Conservation (phyloP, 2,888 invertebrate genomes). For the Acutogordius australiensis region DNA sequence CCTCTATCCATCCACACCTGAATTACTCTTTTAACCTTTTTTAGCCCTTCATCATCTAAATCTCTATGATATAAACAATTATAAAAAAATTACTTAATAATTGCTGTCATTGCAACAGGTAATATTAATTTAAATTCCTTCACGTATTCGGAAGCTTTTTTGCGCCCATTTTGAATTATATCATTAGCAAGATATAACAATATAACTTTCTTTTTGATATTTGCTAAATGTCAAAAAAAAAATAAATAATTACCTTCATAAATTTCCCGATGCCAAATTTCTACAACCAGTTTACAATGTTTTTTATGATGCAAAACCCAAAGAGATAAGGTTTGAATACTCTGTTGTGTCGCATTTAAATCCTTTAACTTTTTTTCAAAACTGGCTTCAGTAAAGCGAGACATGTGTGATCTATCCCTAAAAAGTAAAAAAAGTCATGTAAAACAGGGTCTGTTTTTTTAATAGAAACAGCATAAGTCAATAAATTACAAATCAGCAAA, state of each 20-base stretch:
- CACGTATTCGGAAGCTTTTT: background rate
- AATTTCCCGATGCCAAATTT: slow-evolving; percentile 7
- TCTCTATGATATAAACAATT: background rate
- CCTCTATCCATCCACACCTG: slow-evolving; percentile 27
- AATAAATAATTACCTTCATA: background rate
- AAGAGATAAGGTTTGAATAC: slow-evolving; percentile 3
- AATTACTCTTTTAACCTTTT: slow-evolving; percentile 24
- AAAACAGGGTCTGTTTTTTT: too few relatives aligned
- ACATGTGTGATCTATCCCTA: too few relatives aligned
- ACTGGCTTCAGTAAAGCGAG: background rate
- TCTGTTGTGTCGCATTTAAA: slow-evolving; percentile 4
- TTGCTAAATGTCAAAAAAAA: background rate
- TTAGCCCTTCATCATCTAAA: slow-evolving; percentile 27
- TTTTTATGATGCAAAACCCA: slow-evolving; percentile 9
- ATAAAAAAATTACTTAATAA: background rate
- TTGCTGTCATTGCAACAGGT: background rate
- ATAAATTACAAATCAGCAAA: too few relatives aligned
- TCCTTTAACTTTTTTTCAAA: slow-evolving; percentile 9
- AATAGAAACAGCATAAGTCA: too few relatives aligned
- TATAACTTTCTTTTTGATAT: background rate
- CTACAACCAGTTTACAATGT: background rate
- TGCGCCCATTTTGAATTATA: slow-evolving; percentile 2
- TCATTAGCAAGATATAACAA: slow-evolving; percentile 8
- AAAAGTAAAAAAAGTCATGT: too few relatives aligned
- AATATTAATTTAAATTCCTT: background rate